These are phyloP conservation scores for Pardalotus punctatus DNA, from an alignment of 2,113 vertebrate genomes.

Conservation along the genomic window DNA sequence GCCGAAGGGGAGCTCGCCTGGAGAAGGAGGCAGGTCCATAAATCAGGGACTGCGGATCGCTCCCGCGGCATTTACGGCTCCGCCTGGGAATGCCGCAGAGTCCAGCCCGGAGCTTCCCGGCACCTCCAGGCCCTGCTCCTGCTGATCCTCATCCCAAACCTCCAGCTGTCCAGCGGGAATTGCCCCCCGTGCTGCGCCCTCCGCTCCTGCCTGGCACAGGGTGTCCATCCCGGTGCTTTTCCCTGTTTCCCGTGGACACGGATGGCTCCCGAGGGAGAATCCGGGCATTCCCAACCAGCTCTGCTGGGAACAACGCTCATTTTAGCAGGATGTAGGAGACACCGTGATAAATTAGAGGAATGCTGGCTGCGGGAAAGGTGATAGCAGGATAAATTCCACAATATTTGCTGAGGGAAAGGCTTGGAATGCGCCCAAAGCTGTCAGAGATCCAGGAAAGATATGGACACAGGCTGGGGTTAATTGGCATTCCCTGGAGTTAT, in stretches of 20 bases:
- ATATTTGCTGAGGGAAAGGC: neutral
- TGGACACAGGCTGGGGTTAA: neutral
- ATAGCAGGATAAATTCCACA: fast-evolving
- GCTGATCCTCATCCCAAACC: neutral
- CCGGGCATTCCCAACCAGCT: fast-evolving
- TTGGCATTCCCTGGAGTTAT: neutral
- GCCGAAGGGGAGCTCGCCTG: fast-evolving
- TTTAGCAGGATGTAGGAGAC: neutral
- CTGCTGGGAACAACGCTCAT: fast-evolving
- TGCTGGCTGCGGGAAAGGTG: neutral
- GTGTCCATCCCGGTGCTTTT: neutral
- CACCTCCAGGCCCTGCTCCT: neutral
- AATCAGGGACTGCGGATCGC: neutral
- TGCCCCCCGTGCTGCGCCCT: neutral
- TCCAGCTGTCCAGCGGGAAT: fast-evolving
- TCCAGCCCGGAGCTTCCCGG: neutral
- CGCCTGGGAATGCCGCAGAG: neutral
- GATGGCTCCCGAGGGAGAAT: neutral
- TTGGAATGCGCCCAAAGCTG: neutral
- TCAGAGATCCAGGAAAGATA: neutral
- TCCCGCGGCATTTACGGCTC: neutral
- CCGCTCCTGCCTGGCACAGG: neutral
- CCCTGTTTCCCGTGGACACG: fast-evolving
- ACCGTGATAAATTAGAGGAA: neutral
- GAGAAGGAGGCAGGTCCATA: neutral